A percentile compares a stretch with the other conserved stretches of the same genome.
Conservation (phyloP, 2,113 vertebrate species). For the Alosa alosa region DNA sequence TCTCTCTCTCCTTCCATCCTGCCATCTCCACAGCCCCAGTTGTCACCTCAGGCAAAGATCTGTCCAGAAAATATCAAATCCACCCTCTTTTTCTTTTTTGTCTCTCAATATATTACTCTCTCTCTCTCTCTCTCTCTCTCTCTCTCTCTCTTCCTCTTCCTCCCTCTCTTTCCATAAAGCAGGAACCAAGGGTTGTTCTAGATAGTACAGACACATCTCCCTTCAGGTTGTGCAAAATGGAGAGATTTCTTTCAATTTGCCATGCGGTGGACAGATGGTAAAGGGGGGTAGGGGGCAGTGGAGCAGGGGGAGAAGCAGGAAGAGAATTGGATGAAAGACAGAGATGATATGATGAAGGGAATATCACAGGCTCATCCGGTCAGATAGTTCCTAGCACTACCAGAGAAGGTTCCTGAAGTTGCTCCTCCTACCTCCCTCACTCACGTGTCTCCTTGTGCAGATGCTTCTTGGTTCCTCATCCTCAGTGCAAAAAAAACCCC, state of each 20-base stretch:
- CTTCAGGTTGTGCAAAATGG: neutral
- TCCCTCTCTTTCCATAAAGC: neutral
- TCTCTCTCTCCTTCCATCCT: constrained; percentile 12
- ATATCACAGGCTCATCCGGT: neutral
- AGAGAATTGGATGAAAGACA: neutral
- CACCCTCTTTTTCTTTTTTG: neutral
- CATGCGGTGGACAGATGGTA: neutral
- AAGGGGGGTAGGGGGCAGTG: neutral
- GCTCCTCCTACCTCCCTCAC: neutral
- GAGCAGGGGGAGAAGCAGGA: neutral
- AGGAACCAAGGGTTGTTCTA: neutral
- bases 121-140: neutral
- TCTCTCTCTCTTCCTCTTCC: constrained; percentile 5
- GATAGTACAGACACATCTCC: neutral
- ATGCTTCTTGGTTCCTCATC: neutral
- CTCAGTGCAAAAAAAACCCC: too few relatives aligned
- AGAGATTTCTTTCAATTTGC: neutral
- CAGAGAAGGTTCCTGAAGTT: neutral
- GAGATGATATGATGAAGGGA: neutral
- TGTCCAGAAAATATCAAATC: neutral
- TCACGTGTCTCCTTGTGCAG: neutral
- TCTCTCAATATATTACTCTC: neutral
- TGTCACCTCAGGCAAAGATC: neutral
- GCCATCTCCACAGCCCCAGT: neutral
- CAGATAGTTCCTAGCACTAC: neutral